phyloP scores from a whole-genome alignment of 2,888 invertebrate species.

The Platycheirus rosarum region DNA sequence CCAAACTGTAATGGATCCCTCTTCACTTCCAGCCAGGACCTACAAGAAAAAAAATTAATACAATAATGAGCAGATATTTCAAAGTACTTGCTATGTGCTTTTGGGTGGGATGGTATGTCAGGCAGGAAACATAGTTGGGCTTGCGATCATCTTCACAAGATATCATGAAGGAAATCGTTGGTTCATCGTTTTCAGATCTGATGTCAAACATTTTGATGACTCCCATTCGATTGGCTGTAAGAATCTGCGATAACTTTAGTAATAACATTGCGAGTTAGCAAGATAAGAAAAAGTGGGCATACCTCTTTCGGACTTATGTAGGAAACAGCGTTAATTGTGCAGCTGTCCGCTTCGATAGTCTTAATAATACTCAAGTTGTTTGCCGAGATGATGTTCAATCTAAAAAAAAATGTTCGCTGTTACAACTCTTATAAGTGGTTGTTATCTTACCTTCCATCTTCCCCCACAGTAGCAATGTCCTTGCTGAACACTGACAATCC shows the following conservation, averaged over 20 bases:
- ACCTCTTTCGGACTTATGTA: slow-evolving; percentile 88
- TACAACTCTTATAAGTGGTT: neutral
- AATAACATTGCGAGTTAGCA: too few relatives aligned
- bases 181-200: slow-evolving; percentile 86
- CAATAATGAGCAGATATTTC: too few relatives aligned
- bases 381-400: slow-evolving; percentile 84
- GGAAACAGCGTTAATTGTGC: slow-evolving; percentile 89
- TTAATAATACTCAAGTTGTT: slow-evolving; percentile 83
- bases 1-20: slow-evolving; percentile 94
- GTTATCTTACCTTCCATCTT: slow-evolving; percentile 88
- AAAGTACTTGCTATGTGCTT: slow-evolving; percentile 87
- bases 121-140: slow-evolving; percentile 87
- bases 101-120: slow-evolving; percentile 93
- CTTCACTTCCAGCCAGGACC: slow-evolving; percentile 91
- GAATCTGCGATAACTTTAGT: too few relatives aligned
- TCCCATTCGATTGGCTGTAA: slow-evolving; percentile 93
- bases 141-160: slow-evolving; percentile 87
- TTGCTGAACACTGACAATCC: slow-evolving; percentile 89
- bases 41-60: slow-evolving; percentile 27
- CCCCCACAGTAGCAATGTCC: slow-evolving; percentile 91
- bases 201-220: slow-evolving; percentile 96
- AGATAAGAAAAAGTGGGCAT: slow-evolving; percentile 2
- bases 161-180: slow-evolving; percentile 86
- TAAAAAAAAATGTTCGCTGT: slow-evolving; percentile 51
- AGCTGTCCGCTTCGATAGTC: slow-evolving; percentile 89